Percentiles rank a stretch among this genome's conserved stretches.
Evolutionary conservation across 2,888 invertebrate species (phyloP).

Genomic region (Hypsopygia costalis): DNA sequence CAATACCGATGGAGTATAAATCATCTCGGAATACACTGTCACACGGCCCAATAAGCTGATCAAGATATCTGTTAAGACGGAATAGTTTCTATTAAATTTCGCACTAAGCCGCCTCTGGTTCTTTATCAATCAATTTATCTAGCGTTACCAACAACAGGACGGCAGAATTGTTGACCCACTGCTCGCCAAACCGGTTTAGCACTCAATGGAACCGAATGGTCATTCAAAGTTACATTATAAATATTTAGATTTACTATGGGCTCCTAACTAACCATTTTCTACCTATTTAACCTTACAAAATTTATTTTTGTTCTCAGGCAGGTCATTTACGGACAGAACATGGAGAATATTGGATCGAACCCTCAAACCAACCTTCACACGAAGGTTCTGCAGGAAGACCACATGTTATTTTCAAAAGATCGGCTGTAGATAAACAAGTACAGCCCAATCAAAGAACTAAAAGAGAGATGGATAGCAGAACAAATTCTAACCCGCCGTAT

Average conservation of each 20-base stretch:
- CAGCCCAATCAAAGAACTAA: slow-evolving; percentile 60
- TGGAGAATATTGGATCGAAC: slow-evolving; percentile 87
- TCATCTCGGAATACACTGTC: slow-evolving; percentile 27
- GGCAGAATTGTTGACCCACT: slow-evolving; percentile 60
- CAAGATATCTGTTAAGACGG: slow-evolving; percentile 50
- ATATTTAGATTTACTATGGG: slow-evolving; percentile 11
- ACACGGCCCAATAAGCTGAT: slow-evolving; percentile 41
- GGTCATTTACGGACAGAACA: slow-evolving; percentile 84
- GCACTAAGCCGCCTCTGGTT: slow-evolving; percentile 55
- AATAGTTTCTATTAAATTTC: slow-evolving; percentile 65
- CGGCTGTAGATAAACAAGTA: slow-evolving; percentile 76
- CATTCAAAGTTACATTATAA: slow-evolving; percentile 39
- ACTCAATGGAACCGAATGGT: slow-evolving; percentile 49
- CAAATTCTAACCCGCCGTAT: slow-evolving; percentile 33
- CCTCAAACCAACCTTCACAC: slow-evolving; percentile 76
- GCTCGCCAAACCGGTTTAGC: slow-evolving; percentile 51
- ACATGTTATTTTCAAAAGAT: slow-evolving; percentile 85
- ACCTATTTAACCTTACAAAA: neutral
- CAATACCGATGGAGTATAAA: too few species aligned
- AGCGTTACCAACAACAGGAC: slow-evolving; percentile 42
- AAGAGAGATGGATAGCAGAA: slow-evolving; percentile 42
- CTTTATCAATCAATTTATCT: slow-evolving; percentile 76
- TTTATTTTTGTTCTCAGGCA: slow-evolving; percentile 65
- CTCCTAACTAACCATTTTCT: neutral
- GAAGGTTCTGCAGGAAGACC: slow-evolving; percentile 71